Evolutionary conservation across 1,140 invertebrate genomes (phyloP).

Genomic region (Drosophila auraria): DNA sequence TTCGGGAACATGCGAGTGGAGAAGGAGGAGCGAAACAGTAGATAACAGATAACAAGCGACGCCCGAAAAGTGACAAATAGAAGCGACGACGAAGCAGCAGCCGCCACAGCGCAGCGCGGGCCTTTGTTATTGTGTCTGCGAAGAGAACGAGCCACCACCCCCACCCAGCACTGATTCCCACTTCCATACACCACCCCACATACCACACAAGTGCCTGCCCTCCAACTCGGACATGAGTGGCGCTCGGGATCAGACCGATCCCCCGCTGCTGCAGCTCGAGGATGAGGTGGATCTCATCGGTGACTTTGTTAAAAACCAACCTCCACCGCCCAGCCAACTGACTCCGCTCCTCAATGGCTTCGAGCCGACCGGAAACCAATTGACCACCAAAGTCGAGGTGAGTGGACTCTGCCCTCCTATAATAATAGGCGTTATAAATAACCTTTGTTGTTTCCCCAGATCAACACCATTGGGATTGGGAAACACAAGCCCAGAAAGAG

Average conservation of each 20-base stretch:
- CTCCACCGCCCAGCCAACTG: conserved; percentile 25
- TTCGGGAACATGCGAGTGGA: conserved; percentile 57
- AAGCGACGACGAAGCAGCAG: conserved; percentile 41
- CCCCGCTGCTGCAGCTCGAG: conserved; percentile 73
- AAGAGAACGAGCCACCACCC: conserved; percentile 6
- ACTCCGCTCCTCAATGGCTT: conserved; percentile 61
- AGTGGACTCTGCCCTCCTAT: conserved; percentile 1
- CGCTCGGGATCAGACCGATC: conserved; percentile 45
- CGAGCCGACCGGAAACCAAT: conserved; percentile 46
- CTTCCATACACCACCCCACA: conserved; percentile 1
- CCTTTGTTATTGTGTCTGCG: conserved; percentile 63
- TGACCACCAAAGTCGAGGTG: conserved; percentile 80
- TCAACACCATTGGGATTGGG: conserved; percentile 73
- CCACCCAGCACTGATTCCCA: conserved; percentile 30
- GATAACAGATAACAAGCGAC: conserved; percentile 71
- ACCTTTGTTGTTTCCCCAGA: conserved; percentile 38
- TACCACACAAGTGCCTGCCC: conserved; percentile 19
- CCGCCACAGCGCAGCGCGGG: conserved; percentile 35
- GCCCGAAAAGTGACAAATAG: conserved; percentile 58
- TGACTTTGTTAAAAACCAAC: conserved; percentile 66
- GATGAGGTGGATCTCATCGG: conserved; percentile 78
- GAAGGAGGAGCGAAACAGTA: conserved; percentile 44
- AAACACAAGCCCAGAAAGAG: conserved; percentile 61
- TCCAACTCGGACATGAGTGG: conserved; percentile 32
- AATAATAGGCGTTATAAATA: neutral